Base-by-base conservation (phyloP, 2,797 vertebrate genomes). In the Meda fulgida region DNA sequence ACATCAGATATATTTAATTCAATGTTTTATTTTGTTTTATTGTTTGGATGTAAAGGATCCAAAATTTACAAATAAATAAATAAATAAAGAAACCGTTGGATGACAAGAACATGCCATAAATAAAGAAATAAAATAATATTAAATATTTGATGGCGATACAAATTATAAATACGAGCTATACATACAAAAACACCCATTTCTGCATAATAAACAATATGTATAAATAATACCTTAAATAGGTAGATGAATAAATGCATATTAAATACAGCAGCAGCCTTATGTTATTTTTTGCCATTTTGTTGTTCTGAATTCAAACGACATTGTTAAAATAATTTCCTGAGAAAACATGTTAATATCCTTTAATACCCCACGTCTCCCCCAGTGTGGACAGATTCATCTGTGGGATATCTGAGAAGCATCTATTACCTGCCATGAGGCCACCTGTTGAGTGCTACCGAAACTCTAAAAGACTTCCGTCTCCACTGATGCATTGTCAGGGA, bases 241-340 rank as follows among this genome's bases (percentile, higher is more conserved):
- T 43, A 72, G 1, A 38, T 66, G 38, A 77, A 77, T 55, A 46
- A 65, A 83, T 72, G 58, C 66, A 85, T 85, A 83, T 83, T 77
- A 85, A 83, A 84, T 67, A 82, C 70, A 81, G 77, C 53, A 80
- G 29, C 36, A 71, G 60, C 8, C 19, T 36, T 51, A 8, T 26
- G 31, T n/a, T 66, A 36, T 48, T 65, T 60, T 55, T n/a, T 76
- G 72, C 36, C 18, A 23, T 78, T 23, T 46, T 70, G 1, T 36
- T 51, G 23, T 26, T 69, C 18, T 40, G 16, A 66, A 48, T 40
- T 77, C 18, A 58, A 58, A 70, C 13, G 2, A 7, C 0, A 29
- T 40, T 19, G 16, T 16, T 10, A 1, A 55, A 69, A 40, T n/a
- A 43, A 34, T 26, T 69, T 78, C 83, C 76, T 80, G 36, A 78